phyloP scores from a whole-genome alignment of 1,140 invertebrate genomes.

The Danaus melanippus region DNA sequence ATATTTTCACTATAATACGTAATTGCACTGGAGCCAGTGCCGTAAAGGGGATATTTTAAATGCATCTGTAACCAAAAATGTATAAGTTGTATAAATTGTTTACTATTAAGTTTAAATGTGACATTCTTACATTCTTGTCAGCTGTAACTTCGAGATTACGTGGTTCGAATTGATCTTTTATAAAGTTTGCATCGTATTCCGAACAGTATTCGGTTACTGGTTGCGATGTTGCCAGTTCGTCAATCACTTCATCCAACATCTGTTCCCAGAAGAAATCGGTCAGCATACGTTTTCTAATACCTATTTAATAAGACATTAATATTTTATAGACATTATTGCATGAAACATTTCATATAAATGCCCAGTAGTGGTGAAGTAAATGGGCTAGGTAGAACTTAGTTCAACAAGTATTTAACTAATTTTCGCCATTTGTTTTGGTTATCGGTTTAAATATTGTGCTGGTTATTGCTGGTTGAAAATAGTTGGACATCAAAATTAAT shows the following conservation, averaged over 20 bases:
- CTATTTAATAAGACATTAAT: slow-evolving; percentile 21
- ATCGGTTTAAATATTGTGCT: too few relatives aligned
- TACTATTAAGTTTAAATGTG: too few relatives aligned
- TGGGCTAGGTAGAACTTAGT: too few relatives aligned
- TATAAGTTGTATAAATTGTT: slow-evolving; percentile 2
- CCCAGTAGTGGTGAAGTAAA: too few relatives aligned
- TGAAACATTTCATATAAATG: too few relatives aligned
- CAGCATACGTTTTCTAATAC: slow-evolving; percentile 59
- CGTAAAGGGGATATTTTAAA: slow-evolving; percentile 62
- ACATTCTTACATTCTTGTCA: slow-evolving; percentile 50
- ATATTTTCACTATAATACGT: slow-evolving; percentile 60
- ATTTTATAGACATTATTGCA: not conserved
- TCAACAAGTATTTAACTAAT: too few relatives aligned
- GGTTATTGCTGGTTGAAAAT: too few relatives aligned
- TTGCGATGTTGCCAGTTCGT: slow-evolving; percentile 47
- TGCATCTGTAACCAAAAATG: slow-evolving; percentile 47
- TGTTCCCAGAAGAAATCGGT: slow-evolving; percentile 66
- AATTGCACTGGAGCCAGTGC: slow-evolving; percentile 61
- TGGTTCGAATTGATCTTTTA: slow-evolving; percentile 56
- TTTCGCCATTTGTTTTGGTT: too few relatives aligned
- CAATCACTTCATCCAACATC: slow-evolving; percentile 62
- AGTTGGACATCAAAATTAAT: too few relatives aligned
- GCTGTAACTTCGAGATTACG: slow-evolving; percentile 48
- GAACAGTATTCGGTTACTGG: slow-evolving; percentile 52
- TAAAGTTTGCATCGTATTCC: slow-evolving; percentile 55